Evolutionary conservation across 2,888 invertebrate species (phyloP), one percentile per base, ranked within the genome.

Genomic region (Ditylenchus weischeri): DNA sequence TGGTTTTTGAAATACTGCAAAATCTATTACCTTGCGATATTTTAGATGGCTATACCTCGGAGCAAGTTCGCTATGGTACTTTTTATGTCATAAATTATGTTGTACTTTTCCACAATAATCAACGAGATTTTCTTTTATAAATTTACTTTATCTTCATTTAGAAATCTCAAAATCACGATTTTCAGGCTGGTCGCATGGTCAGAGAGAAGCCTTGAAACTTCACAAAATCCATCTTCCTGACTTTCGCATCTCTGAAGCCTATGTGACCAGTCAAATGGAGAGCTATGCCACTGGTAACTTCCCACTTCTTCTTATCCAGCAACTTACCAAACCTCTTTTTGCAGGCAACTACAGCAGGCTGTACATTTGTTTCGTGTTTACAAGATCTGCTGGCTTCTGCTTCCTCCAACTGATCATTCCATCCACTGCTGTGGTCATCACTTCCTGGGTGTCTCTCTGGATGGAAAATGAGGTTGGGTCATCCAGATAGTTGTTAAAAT

Each of bases 381-480:
- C 71, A 4, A 75, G 82, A 23, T 73, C 80, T 19, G 75, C 81
- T 47, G 82, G 83, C 0, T 82, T 82, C 72, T 82, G 82, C 62
- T 83, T 83, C 64, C 76, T 82, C 48, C 79, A 78, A 67, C 69
- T 83, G 47, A 79, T 83, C 47, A 78, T 83, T 54, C 82, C 82
- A 1, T 79, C 81, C 7, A 80, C 82, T 13, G 80, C 83, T 0
- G 82, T 82, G 8, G 82, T 82, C 11, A 79, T 83, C 59, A 78
- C 80, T n/a, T 76, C 78, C 0, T 82, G 82, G 82, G 80, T 83
- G 15, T 80, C 81, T n/a, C 69, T 82, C 57, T 82, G 82, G 82
- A 81, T 82, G 81, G 82, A 82, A 61, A 80, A 76, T 65, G 82
- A 82, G 62, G 77, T 29, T 35, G 15, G 3, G 3, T 57, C 36